These are phyloP conservation scores for Dioctria rufipes DNA, from an alignment of 2,888 invertebrate genomes.

Conservation along the genomic window DNA sequence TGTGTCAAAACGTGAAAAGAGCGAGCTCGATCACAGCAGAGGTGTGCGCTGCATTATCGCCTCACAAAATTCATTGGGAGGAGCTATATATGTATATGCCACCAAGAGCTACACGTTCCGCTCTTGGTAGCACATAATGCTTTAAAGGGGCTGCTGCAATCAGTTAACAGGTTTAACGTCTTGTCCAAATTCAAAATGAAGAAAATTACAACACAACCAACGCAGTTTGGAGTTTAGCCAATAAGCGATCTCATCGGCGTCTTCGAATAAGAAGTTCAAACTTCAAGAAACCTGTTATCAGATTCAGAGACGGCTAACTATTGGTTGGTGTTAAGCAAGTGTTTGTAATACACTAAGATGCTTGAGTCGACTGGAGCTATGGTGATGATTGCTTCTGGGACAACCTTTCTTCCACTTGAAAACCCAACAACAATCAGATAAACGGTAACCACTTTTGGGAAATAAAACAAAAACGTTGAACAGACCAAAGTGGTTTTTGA, in stretches of 20 bases:
- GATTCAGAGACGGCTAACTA: neutral
- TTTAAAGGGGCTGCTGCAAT: slow-evolving; percentile 20
- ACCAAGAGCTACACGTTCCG: too few relatives aligned
- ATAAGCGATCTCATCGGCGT: neutral
- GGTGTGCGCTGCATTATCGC: slow-evolving; percentile 45
- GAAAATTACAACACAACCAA: slow-evolving; percentile 11
- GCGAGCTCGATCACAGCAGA: slow-evolving; percentile 25
- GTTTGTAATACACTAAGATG: neutral
- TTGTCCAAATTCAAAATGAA: slow-evolving; percentile 46
- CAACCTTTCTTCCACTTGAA: slow-evolving; percentile 41
- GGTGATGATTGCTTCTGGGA: slow-evolving; percentile 37
- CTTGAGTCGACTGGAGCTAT: neutral
- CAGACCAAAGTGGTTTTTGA: slow-evolving; percentile 45
- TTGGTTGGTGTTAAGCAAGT: slow-evolving; percentile 22
- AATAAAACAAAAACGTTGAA: slow-evolving; percentile 37
- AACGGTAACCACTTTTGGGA: slow-evolving; percentile 3
- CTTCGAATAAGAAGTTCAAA: neutral
- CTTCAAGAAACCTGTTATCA: slow-evolving; percentile 33
- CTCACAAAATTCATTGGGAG: slow-evolving; percentile 31
- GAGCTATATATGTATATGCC: slow-evolving; percentile 1
- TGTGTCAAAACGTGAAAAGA: slow-evolving; percentile 55
- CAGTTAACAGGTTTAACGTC: slow-evolving; percentile 11
- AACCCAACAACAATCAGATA: slow-evolving; percentile 32
- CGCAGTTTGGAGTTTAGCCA: neutral
- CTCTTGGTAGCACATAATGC: too few relatives aligned